Conservation (phyloP, 1,140 invertebrate species). For the Drepana arcuata region DNA sequence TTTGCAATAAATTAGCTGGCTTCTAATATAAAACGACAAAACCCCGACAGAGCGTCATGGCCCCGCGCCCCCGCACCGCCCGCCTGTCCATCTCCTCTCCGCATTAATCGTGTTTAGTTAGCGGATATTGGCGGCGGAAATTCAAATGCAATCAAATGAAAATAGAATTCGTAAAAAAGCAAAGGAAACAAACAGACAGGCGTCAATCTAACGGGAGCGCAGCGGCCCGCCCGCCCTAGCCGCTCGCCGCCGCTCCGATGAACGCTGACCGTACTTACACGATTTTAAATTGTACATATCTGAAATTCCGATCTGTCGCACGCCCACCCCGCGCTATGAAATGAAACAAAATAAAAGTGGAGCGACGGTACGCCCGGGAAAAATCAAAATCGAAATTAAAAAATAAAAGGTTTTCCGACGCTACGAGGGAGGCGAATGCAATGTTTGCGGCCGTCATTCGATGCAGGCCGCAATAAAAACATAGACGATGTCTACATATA, state of each 20-base stretch:
- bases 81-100: constrained; percentile 62
- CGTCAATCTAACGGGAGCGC: constrained; percentile 63
- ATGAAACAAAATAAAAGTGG: constrained; percentile 71
- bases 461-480: constrained; percentile 68
- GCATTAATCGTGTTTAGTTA: constrained; percentile 74
- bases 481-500: constrained; percentile 59
- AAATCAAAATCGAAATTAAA: constrained; percentile 72
- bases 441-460: constrained; percentile 69
- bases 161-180: constrained; percentile 68
- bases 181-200: constrained; percentile 69
- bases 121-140: constrained; percentile 73
- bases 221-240: constrained; percentile 29
- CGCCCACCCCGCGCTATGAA: constrained; percentile 69
- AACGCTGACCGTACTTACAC: constrained; percentile 70
- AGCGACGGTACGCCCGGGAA: constrained; percentile 59
- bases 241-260: constrained; percentile 25
- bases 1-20: constrained; percentile 62
- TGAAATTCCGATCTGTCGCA: constrained; percentile 71
- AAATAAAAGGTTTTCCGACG: constrained; percentile 62
- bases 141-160: constrained; percentile 74
- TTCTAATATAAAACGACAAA: constrained; percentile 68
- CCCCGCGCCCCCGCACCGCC: constrained; percentile 26
- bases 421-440: constrained; percentile 53
- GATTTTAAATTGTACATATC: constrained; percentile 73
- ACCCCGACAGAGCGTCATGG: constrained; percentile 45